A percentile compares a stretch with the other conserved stretches of the same genome.
phyloP scores from a whole-genome alignment of 2,888 invertebrate genomes.

The Zele albiditarsus region DNA sequence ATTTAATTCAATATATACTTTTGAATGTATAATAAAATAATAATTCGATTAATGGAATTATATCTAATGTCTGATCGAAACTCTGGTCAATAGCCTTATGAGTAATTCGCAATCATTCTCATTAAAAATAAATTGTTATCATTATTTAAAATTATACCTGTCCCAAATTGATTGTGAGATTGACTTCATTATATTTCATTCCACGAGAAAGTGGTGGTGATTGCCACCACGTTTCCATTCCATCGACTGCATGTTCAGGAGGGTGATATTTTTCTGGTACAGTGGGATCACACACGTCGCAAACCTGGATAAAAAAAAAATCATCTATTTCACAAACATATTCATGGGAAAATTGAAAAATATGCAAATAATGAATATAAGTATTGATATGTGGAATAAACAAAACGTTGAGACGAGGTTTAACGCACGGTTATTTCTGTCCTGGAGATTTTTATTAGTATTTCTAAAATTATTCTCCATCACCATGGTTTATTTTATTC shows the following conservation, averaged over 20 bases:
- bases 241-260: slow-evolving; percentile 94
- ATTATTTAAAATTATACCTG: slow-evolving; percentile 81
- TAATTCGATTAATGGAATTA: no score
- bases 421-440: no score
- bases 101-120: no score
- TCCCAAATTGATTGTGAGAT: slow-evolving; percentile 96
- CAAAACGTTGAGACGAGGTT: no score
- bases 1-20: no score
- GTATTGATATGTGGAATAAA: no score
- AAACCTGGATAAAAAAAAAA: slow-evolving; percentile 79
- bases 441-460: background rate
- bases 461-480: background rate
- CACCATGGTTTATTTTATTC: background rate
- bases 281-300: slow-evolving; percentile 90
- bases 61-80: no score
- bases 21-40: no score
- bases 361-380: no score
- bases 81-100: no score
- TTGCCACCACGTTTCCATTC: slow-evolving; percentile 99
- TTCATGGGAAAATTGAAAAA: background rate
- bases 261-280: slow-evolving; percentile 87
- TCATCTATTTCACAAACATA: background rate
- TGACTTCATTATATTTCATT: slow-evolving; percentile 97
- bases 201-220: slow-evolving; percentile 98
- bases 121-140: background rate